Conservation (phyloP, 2,797 vertebrate genomes). For the Macropus fuliginosus region DNA sequence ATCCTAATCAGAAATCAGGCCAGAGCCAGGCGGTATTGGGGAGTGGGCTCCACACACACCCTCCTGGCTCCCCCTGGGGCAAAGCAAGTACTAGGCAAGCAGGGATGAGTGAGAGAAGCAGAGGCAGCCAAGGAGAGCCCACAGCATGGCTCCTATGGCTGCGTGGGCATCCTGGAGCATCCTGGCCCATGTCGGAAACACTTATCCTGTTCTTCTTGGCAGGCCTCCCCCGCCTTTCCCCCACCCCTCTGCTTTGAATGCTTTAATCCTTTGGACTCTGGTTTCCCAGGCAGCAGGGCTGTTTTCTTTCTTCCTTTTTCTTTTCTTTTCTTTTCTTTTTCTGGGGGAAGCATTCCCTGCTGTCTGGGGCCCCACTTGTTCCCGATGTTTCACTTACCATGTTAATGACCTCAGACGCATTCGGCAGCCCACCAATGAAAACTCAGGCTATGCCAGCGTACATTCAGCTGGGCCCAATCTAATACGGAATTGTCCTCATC, state of each 20-base stretch:
- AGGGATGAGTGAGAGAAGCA: constrained; percentile 17
- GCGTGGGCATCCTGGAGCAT: constrained; percentile 5
- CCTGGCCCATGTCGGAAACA: constrained; percentile 41
- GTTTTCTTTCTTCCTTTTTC: background rate
- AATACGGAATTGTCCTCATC: constrained; percentile 78
- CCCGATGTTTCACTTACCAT: constrained; percentile 58
- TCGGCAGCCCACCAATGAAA: background rate
- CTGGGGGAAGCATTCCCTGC: constrained; percentile 44
- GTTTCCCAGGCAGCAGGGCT: background rate
- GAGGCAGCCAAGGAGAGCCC: constrained; percentile 13
- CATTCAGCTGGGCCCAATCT: constrained; percentile 68
- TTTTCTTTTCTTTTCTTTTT: background rate
- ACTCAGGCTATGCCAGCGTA: constrained; percentile 56
- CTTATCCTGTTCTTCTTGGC: constrained; percentile 45
- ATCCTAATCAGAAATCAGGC: constrained; percentile 83
- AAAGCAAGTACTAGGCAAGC: constrained; percentile 4
- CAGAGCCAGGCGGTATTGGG: constrained; percentile 53
- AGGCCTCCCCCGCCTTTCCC: constrained; percentile 9
- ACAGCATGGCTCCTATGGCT: background rate
- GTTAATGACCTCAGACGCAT: constrained; percentile 76
- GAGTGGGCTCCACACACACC: constrained; percentile 2
- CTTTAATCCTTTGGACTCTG: constrained; percentile 9
- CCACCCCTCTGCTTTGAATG: constrained; percentile 43
- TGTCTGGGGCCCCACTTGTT: constrained; percentile 58
- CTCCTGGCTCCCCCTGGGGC: constrained; percentile 52